Base-by-base conservation (phyloP, 64 coral and sea anemone species). In the Exaiptasia diaphana region DNA sequence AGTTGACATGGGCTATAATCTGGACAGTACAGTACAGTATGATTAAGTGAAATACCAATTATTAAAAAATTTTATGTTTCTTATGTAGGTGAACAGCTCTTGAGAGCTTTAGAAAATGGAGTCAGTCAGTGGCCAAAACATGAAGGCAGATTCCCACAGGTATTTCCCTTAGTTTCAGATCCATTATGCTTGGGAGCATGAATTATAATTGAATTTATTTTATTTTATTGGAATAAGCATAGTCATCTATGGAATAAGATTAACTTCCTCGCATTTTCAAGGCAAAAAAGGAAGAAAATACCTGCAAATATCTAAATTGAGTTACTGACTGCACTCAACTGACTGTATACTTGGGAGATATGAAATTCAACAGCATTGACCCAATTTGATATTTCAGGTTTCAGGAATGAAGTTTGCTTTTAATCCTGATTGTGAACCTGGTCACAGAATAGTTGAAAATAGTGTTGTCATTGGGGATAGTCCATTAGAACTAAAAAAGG, bases 91-190 rank as follows among this genome's bases (percentile, higher is more conserved):
- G 88, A 82, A 52, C 83, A 97, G 43, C 56, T 97, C 30, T 83
- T 97, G 50, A 58, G 78, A 25, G 93, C 93, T 27, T 42, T 97
- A 34, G 88, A 97, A 50, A 97, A 97, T 79, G 93, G 93, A 42
- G 93, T 97, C 6, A 97, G 93, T 30, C 93, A 97, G 55, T 97
- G 88, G 88, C 93, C 93, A 25, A 97, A 91, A 68, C 88, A 78
- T 31, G 93, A 97, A 82, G 93, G 93, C 22, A 42, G 93, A 41
- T 97, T 97, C 75, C 93, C 93, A 49, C 93, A 97, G 93, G 93
- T 97, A 85, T 13, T 33, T 28, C 27, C 8, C 14, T 43, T 34
- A 20, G 7, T 21, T 34, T 39, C 23, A 43, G 68, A 4, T 5
- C 26, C 21, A 41, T 24, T 73, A 24, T 73, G 14, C 3, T 24